Evolutionary conservation across 2,797 vertebrate species (phyloP).

Genomic region (Masticophis lateralis): DNA sequence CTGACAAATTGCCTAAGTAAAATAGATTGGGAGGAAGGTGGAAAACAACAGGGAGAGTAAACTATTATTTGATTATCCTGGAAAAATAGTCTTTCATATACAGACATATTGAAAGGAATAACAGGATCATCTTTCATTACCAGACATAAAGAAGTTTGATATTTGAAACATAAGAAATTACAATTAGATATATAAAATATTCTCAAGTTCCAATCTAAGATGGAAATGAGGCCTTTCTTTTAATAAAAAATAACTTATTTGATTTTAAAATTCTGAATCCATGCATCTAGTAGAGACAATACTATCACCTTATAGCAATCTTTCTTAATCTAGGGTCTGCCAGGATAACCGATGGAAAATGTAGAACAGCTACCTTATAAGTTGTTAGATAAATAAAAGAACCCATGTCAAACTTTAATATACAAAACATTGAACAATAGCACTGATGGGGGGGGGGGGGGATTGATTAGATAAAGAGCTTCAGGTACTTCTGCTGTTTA

Average conservation of each 20-base stretch:
- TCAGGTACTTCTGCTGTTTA: background rate
- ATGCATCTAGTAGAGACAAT: background rate
- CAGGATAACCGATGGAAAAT: background rate
- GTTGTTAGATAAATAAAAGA: background rate
- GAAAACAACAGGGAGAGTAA: constrained; percentile 13
- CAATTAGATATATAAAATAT: constrained; percentile 28
- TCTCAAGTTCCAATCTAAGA: constrained; percentile 26
- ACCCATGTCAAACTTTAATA: background rate
- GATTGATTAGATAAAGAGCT: background rate
- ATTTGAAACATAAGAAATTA: constrained; percentile 31
- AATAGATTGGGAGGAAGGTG: background rate
- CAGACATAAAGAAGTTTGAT: constrained; percentile 6
- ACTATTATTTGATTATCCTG: constrained; percentile 30
- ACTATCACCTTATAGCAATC: background rate
- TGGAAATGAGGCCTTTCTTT: background rate
- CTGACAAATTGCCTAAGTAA: constrained; percentile 30
- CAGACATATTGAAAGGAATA: background rate
- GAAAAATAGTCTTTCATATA: background rate
- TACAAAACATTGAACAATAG: background rate
- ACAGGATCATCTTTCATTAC: background rate
- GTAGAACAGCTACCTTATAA: background rate
- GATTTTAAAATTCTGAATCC: background rate
- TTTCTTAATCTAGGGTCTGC: background rate
- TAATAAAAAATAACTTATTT: background rate
- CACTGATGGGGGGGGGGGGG: background rate